Percentiles rank a stretch among this genome's conserved stretches.
Evolutionary conservation across 1,140 invertebrate genomes (phyloP).

Genomic region (Zaprionus gabonicus): DNA sequence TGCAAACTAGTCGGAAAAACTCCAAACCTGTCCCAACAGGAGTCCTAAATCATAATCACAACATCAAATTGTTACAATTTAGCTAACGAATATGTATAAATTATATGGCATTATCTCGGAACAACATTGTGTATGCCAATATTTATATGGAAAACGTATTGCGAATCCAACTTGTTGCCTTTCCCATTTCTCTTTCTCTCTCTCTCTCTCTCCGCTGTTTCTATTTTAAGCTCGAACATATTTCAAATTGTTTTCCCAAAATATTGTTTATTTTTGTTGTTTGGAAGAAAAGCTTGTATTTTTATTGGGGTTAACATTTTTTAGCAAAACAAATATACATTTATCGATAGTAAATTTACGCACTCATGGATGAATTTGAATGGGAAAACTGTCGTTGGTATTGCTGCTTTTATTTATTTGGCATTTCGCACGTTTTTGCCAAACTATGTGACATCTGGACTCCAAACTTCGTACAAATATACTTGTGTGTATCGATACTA

Average conservation of each 20-base stretch:
- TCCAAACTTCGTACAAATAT: not conserved
- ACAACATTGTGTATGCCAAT: not conserved
- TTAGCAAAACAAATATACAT: not conserved
- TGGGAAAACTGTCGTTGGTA: not conserved
- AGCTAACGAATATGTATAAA: not conserved
- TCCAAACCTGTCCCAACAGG: slow-evolving; percentile 8
- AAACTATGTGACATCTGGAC: too few relatives aligned
- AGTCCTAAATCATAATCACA: not conserved
- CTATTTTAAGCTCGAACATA: slow-evolving; percentile 9
- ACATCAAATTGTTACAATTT: slow-evolving; percentile 9
- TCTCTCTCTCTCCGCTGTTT: not conserved
- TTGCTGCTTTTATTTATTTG: not conserved
- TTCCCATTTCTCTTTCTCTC: not conserved
- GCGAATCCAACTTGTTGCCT: not conserved
- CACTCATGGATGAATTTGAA: not conserved
- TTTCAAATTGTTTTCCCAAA: slow-evolving; percentile 11
- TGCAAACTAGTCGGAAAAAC: slow-evolving; percentile 17
- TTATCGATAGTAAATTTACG: not conserved
- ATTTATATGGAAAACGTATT: not conserved
- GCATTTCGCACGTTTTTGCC: not conserved
- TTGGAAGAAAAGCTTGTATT: not conserved
- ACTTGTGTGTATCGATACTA: not conserved
- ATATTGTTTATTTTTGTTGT: not conserved
- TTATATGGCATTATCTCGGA: slow-evolving; percentile 1
- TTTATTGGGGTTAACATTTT: slow-evolving; percentile 1